A percentile compares a stretch with the other conserved stretches of the same genome.
phyloP scores from a whole-genome alignment of 2,888 invertebrate species.

The Catocala sponsa region DNA sequence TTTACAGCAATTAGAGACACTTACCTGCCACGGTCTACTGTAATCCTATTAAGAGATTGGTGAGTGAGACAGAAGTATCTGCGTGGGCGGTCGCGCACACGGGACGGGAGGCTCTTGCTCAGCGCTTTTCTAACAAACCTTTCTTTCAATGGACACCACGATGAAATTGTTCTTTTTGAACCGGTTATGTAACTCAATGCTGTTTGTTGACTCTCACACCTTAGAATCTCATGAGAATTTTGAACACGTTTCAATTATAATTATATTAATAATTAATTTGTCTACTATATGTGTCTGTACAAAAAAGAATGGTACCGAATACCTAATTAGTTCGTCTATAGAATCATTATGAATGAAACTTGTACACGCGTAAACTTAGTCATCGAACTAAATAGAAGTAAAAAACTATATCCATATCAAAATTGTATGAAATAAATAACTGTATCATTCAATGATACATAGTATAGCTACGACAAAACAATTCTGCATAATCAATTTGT shows the following conservation, averaged over 20 bases:
- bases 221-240: slow-evolving; percentile 14
- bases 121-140: slow-evolving; percentile 40
- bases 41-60: slow-evolving; percentile 81
- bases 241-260: slow-evolving; percentile 28
- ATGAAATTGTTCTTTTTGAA: slow-evolving; percentile 56
- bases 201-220: slow-evolving; percentile 29
- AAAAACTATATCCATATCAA: background rate
- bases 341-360: slow-evolving; percentile 16
- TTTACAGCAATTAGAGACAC: slow-evolving; percentile 87
- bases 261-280: slow-evolving; percentile 14
- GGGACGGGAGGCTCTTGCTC: slow-evolving; percentile 53
- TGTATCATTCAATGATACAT: background rate
- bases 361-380: slow-evolving; percentile 1
- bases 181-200: slow-evolving; percentile 33
- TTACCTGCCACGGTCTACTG: slow-evolving; percentile 80
- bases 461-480: slow-evolving; percentile 40
- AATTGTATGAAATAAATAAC: slow-evolving; percentile 1
- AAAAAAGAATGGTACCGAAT: slow-evolving; percentile 16
- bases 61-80: slow-evolving; percentile 58
- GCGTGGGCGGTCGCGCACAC: slow-evolving; percentile 68
- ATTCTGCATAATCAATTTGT: slow-evolving; percentile 76
- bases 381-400: background rate
- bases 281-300: slow-evolving; percentile 1
- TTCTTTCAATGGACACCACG: slow-evolving; percentile 50
- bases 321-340: slow-evolving; percentile 23